Base-by-base conservation (phyloP, 2,113 vertebrate genomes). In the Pyrgilauda ruficollis region DNA sequence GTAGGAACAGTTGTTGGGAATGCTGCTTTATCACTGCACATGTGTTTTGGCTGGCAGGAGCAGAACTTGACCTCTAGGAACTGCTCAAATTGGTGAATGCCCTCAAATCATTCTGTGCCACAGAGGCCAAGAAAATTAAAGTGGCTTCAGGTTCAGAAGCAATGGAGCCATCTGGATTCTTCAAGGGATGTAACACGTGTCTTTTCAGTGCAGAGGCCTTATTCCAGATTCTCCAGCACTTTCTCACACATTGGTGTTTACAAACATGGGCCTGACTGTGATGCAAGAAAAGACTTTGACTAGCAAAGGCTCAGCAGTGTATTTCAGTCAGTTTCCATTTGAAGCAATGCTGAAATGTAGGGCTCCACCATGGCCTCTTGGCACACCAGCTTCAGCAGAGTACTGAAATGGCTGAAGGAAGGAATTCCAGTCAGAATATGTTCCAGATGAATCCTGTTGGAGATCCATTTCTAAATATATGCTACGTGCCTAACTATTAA, bases 401-500 rank as follows among this genome's bases (percentile, higher is more conserved):
- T 6, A 58, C 84, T 82, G 91, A 94, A 59, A 67, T 35, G 70
- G 84, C 0, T 13, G 61, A 44, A 84, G 56, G 84, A 79, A 84
- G 59, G 79, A 84, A 73, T 81, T 92, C 86, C 4, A 18, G 59
- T 67, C 69, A 83, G 77, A 91, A 63, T 83, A 52, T 49, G 69
- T 82, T 96, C 87, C 89, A 92, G 78, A 93, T 96, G 93, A 97
- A 84, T 95, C 86, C 80, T 96, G 46, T 73, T 94, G 93, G 84
- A 88, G 73, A 93, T 81, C 76, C 79, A 78, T 87, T 96, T 88
- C 93, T 92, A 88, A 96, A 95, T 84, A 72, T 94, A 90, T 79
- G 66, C 84, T 96, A 92, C 73, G 43, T 94, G 92, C 95, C 68
- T 75, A 46, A 89, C 91, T 94, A 79, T 76, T 92, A 92, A 93